Percentiles rank a stretch among this genome's conserved stretches.
These are phyloP conservation scores for Drosophila limbata DNA, from an alignment of 2,888 invertebrate species.

Conservation along the genomic window DNA sequence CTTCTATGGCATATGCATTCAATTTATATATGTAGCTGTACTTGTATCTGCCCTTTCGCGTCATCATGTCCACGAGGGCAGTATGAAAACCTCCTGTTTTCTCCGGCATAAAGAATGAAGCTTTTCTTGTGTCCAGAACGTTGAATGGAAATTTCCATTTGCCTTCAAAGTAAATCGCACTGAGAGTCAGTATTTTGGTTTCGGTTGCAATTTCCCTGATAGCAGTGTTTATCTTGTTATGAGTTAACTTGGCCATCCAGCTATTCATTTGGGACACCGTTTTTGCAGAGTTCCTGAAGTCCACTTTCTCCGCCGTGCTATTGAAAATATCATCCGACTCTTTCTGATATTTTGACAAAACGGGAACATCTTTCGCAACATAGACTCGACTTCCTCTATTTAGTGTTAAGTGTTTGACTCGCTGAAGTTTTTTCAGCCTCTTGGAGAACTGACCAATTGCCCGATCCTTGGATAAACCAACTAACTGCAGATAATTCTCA, in stretches of 20 bases:
- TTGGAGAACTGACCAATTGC: background rate
- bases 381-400: background rate
- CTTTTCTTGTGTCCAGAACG: background rate
- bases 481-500: background rate
- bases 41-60: background rate
- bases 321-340: background rate
- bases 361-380: background rate
- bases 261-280: background rate
- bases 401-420: background rate
- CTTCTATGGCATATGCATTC: constrained; percentile 7
- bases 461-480: background rate
- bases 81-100: background rate
- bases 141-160: constrained; percentile 8
- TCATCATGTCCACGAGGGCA: background rate
- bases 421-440: background rate
- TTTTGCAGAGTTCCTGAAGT: background rate
- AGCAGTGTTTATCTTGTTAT: background rate
- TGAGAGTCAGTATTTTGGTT: constrained; percentile 1
- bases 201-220: background rate
- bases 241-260: constrained; percentile 2
- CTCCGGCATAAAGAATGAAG: constrained; percentile 1
- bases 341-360: background rate
- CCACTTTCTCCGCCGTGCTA: background rate
- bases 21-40: constrained; percentile 5
- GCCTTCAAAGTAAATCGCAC: constrained; percentile 7